Conservation (phyloP, 1,140 invertebrate species). For the Aphidius gifuensis region DNA sequence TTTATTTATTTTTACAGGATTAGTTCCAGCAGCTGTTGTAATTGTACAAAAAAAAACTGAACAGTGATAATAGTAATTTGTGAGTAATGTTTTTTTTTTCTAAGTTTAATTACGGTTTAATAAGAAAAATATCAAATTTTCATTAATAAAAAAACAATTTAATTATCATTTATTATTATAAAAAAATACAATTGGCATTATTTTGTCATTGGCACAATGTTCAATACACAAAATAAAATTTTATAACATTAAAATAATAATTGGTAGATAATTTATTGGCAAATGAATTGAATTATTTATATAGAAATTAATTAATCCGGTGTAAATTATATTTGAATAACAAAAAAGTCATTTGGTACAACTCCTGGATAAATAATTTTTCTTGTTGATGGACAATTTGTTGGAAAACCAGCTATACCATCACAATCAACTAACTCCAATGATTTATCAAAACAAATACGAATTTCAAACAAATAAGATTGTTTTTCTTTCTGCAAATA, state of each 20-base stretch:
- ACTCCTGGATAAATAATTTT: conserved; percentile 59
- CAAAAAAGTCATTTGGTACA: conserved; percentile 35
- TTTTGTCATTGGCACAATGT: too few relatives aligned
- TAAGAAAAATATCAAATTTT: too few relatives aligned
- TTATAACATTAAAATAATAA: too few relatives aligned
- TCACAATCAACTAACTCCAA: conserved; percentile 62
- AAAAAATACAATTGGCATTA: too few relatives aligned
- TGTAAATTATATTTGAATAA: conserved; percentile 20
- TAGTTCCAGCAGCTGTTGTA: conserved; percentile 76
- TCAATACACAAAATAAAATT: too few relatives aligned
- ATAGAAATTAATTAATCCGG: too few relatives aligned
- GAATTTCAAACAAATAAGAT: conserved; percentile 62
- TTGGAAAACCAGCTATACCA: conserved; percentile 50
- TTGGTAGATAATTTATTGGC: too few relatives aligned
- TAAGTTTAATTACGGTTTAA: too few relatives aligned
- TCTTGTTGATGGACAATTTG: conserved; percentile 59
- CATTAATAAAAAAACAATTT: too few relatives aligned
- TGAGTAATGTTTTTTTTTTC: too few relatives aligned
- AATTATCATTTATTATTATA: too few relatives aligned
- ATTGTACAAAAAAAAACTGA: conserved; percentile 63
- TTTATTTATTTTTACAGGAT: conserved; percentile 59
- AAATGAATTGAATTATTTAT: too few relatives aligned
- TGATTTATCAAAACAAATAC: conserved; percentile 66
- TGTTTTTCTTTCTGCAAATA: conserved; percentile 52
- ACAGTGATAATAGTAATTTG: conserved; percentile 15